These are phyloP conservation scores for Gandaritis pyraliata DNA, from an alignment of 2,888 invertebrate species.

Conservation along the genomic window DNA sequence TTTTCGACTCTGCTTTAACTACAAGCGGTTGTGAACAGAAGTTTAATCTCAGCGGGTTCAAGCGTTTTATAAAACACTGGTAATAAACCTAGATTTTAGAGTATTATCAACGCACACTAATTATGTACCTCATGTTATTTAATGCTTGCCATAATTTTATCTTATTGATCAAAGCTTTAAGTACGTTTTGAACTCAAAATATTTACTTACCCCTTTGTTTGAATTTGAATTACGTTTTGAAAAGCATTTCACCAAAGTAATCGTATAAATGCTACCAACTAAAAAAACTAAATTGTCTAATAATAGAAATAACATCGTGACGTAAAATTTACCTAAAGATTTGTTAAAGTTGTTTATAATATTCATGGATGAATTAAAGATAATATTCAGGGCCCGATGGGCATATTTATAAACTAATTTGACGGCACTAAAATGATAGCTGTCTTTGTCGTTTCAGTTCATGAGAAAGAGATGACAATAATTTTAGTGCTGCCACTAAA, in stretches of 20 bases:
- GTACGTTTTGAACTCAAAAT: conserved; percentile 1
- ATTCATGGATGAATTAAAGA: neutral
- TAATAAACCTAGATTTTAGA: neutral
- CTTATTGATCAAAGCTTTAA: conserved; percentile 13
- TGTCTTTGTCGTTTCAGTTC: too few species aligned
- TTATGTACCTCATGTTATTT: conserved; percentile 6
- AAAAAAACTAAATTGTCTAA: conserved; percentile 1
- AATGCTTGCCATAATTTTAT: conserved; percentile 14
- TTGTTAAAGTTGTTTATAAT: conserved; percentile 3
- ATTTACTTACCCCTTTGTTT: conserved; percentile 6
- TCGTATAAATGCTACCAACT: conserved; percentile 3
- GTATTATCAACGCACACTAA: neutral
- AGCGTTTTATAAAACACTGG: conserved; percentile 10
- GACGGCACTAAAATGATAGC: too few species aligned
- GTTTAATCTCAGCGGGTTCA: neutral
- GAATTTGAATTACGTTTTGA: neutral
- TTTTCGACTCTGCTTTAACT: too few species aligned
- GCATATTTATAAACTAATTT: too few species aligned
- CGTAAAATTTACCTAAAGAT: conserved; percentile 1
- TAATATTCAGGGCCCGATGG: too few species aligned
- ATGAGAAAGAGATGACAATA: too few species aligned
- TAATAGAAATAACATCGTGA: neutral
- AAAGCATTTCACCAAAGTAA: conserved; percentile 2
- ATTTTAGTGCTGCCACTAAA: too few species aligned
- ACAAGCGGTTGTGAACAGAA: too few species aligned